Evolutionary conservation across 2,113 vertebrate species (phyloP), one percentile per base, ranked within the genome.

Genomic region (Myotis brandtii): DNA sequence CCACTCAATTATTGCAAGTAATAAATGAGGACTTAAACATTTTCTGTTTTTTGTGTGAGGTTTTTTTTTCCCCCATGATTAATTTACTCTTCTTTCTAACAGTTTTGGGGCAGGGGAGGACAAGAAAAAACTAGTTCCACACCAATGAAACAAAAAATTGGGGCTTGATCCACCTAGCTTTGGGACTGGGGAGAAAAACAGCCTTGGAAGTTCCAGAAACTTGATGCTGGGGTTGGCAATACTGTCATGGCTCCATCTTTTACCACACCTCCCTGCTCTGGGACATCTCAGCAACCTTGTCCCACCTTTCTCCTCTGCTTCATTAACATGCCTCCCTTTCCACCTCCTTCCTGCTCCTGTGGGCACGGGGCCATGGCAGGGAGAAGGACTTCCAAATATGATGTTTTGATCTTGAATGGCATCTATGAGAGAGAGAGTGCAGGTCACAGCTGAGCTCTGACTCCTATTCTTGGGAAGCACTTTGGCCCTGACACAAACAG

Each of bases 401-500:
- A 3, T 43, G 21, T 18, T 80, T 70, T 1, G 7, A 1, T 66
- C n/a, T 13, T 4, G 32, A 43, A 23, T 20, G 21, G 16, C 27
- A 30, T 32, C 1, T n/a, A 4, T 10, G 62, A 56, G 48, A 46
- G 17, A 17, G 27, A 64, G 52, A 46, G 18, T 7, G 11, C 1
- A 30, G 18, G 73, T 46, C 8, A 6, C 12, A 34, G 25, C 23
- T 2, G 27, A 90, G 23, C 80, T 79, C 72, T 69, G 85, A 79
- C 56, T 23, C 2, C 0, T 25, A 16, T 89, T 83, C 32, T 40
- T 84, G 50, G 43, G 50, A 87, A 91, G 37, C 54, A 84, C 50
- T 46, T 72, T 86, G 94, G 32, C 77, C 25, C 34, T 84, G 66
- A 50, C 5, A 21, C 87, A 89, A 27, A 79, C 20, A 86, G 86